phyloP scores from a whole-genome alignment of 2,113 vertebrate species.

The Eudyptes chrysolophus region DNA sequence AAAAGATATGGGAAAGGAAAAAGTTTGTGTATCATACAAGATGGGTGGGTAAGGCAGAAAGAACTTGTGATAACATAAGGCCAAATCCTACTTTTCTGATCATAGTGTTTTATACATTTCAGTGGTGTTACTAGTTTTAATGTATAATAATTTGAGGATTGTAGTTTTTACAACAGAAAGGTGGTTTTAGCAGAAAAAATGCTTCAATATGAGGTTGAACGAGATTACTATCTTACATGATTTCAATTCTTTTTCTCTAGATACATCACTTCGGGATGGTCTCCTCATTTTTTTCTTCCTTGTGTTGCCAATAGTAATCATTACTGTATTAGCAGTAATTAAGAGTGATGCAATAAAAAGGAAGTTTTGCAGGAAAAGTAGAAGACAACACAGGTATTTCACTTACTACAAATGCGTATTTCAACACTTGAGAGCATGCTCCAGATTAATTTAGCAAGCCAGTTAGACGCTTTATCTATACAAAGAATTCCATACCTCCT shows the following conservation, averaged over 20 bases:
- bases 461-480: not conserved
- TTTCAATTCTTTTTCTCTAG: conserved; percentile 55
- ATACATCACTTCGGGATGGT: conserved; percentile 85
- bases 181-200: not conserved
- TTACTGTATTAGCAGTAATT: conserved; percentile 54
- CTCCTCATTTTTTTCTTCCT: conserved; percentile 88
- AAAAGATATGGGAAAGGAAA: not conserved
- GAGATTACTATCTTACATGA: rapidly evolving
- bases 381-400: conserved; percentile 45
- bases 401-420: not conserved
- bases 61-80: not conserved
- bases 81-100: not conserved
- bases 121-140: not conserved
- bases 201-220: not conserved
- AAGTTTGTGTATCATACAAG: rapidly evolving
- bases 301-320: conserved; percentile 71
- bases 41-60: not conserved
- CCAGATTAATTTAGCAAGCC: not conserved
- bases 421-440: not conserved
- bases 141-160: not conserved
- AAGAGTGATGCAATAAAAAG: conserved; percentile 55
- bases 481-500: not conserved
- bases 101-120: not conserved
- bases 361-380: conserved; percentile 38
- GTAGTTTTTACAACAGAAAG: not conserved